These are phyloP conservation scores for Tiliacea aurago DNA, from an alignment of 2,888 invertebrate genomes.

Conservation along the genomic window DNA sequence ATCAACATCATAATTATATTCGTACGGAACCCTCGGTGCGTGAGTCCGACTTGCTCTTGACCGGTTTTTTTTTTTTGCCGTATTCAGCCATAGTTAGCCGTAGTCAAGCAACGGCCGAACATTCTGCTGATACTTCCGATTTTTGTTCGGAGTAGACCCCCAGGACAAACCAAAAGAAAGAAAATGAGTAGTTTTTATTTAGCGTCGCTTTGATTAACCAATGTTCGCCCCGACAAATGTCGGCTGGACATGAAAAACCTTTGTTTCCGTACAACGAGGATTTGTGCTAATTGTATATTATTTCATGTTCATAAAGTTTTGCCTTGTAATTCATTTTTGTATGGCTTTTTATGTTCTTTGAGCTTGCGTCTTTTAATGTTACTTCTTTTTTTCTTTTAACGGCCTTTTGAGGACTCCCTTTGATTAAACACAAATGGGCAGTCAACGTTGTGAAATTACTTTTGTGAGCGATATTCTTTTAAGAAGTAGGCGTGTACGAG, in stretches of 20 bases:
- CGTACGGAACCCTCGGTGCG: too few relatives aligned
- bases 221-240: constrained; percentile 57
- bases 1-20: too few relatives aligned
- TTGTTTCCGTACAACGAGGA: constrained; percentile 51
- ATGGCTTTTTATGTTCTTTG: constrained; percentile 28
- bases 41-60: too few relatives aligned
- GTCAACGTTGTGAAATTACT: constrained; percentile 17
- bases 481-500: neutral
- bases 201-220: constrained; percentile 55
- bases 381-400: constrained; percentile 22
- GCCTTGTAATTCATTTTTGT: constrained; percentile 38
- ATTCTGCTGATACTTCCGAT: too few relatives aligned
- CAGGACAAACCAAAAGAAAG: constrained; percentile 42
- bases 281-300: constrained; percentile 56
- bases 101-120: too few relatives aligned
- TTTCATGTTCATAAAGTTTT: constrained; percentile 41
- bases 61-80: too few relatives aligned
- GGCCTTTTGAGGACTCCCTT: constrained; percentile 8
- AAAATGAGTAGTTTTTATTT: constrained; percentile 49
- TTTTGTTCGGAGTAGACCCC: too few relatives aligned
- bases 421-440: constrained; percentile 1
- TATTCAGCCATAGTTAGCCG: too few relatives aligned
- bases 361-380: constrained; percentile 1
- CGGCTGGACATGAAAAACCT: constrained; percentile 53
- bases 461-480: constrained; percentile 1